Evolutionary conservation across 2,113 vertebrate species (phyloP).

Genomic region (Gambusia holbrooki): DNA sequence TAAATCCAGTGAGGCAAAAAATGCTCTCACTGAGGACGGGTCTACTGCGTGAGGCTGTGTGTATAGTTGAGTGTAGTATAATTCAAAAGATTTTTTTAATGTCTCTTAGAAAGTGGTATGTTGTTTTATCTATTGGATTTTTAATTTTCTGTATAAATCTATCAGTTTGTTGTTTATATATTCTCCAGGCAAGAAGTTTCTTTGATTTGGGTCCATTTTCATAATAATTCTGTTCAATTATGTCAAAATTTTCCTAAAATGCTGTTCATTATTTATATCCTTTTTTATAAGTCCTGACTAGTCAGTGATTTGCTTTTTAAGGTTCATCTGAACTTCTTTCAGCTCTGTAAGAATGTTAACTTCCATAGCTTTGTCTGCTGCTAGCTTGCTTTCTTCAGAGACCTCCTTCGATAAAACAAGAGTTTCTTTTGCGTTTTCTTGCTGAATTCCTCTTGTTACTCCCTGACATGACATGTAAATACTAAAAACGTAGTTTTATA

Average conservation of each 20-base stretch:
- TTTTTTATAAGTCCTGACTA: background rate
- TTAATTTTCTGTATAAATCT: background rate
- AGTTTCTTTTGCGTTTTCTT: no score
- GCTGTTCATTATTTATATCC: no score
- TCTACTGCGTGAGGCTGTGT: fast-evolving
- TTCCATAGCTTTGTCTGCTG: background rate
- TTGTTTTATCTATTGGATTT: background rate
- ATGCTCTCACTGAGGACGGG: no score
- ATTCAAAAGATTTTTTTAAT: background rate
- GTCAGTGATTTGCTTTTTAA: background rate
- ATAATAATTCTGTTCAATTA: background rate
- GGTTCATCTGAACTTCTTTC: background rate
- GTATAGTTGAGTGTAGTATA: background rate
- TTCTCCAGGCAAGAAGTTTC: background rate
- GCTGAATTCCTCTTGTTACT: no score
- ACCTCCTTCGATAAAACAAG: no score
- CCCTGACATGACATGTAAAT: no score
- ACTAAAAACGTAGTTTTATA: no score
- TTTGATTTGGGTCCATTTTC: background rate
- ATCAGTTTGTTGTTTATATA: background rate
- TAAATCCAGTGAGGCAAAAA: background rate
- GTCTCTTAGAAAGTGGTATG: background rate
- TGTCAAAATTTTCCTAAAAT: no score
- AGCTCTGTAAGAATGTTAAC: background rate
- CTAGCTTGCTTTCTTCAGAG: no score